phyloP scores from a whole-genome alignment of 2,113 vertebrate species.

The Mastomys coucha region DNA sequence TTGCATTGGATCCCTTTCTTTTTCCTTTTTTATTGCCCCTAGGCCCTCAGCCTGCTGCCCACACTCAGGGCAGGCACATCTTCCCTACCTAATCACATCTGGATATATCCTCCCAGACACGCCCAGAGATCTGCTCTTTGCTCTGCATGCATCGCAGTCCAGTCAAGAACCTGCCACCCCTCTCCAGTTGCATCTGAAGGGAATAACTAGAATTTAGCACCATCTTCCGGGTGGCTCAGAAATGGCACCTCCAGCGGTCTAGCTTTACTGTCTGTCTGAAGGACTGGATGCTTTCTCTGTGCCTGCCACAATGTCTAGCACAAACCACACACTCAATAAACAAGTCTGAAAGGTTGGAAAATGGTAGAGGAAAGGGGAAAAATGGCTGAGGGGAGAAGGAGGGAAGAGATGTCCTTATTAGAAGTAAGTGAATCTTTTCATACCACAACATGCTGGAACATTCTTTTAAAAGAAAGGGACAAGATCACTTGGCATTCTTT shows the following conservation, averaged over 20 bases:
- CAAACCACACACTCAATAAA: not conserved
- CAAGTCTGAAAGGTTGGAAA: not conserved
- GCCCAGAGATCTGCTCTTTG: not conserved
- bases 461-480: not conserved
- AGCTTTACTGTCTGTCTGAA: no score
- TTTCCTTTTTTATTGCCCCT: not conserved
- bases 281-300: not conserved
- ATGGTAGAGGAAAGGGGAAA: not conserved
- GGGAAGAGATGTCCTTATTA: not conserved
- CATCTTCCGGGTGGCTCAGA: no score
- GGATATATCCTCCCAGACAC: not conserved
- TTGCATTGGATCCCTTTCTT: not conserved
- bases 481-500: not conserved
- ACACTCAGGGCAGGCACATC: not conserved
- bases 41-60: not conserved
- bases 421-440: not conserved
- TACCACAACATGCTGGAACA: not conserved
- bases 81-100: not conserved
- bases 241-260: not conserved
- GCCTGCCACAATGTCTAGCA: not conserved
- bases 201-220: fast-evolving
- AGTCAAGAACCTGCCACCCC: not conserved
- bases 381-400: not conserved
- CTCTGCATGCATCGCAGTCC: not conserved
- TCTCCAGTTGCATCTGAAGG: not conserved